Evolutionary conservation across 2,888 invertebrate species (phyloP), one percentile per base, ranked within the genome.

Genomic region (Dione vanillae): DNA sequence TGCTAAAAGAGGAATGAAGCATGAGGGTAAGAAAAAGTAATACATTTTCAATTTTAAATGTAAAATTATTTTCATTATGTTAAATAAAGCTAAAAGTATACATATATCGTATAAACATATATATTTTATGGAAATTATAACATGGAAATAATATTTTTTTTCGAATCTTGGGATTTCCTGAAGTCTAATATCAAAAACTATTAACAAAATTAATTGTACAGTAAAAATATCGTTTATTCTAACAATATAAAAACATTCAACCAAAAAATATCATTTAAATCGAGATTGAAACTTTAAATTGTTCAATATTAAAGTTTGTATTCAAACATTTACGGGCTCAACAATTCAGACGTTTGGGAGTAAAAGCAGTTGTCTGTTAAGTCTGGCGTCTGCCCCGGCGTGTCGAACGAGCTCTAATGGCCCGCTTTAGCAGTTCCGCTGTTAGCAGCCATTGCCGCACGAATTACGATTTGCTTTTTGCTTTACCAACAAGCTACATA

Each of bases 361-460:
- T 71, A 72, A 70, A 66, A 71, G 71, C 64, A 54, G 49, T 70
- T 67, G 64, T 69, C 66, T 70, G 70, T 66, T 59, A 61, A 67
- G 67, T 65, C 70, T 35, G 65, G 49, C 73, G 70, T 79, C 79
- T 84, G 83, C 83, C 80, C 80, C 79, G 76, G 62, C 64, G 78
- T 77, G 78, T 83, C 83, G 84, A 79, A 82, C 85, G 89, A 83
- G 82, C 85, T 83, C 88, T 90, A 90, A 90, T 91, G 90, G 88
- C 75, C 85, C 88, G 90, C 89, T 90, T 86, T 84, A 65, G 19
- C 68, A 62, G 68, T 68, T 51, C 86, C 86, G 87, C 86, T 85
- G 85, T 86, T 85, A 87, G 84, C 86, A 82, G 83, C 83, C 83
- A 81, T 83, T 79, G 81, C 81, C 82, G 81, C 81, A 83, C 84